These are phyloP conservation scores for Boloria selene DNA, from an alignment of 2,888 invertebrate species.

Conservation along the genomic window DNA sequence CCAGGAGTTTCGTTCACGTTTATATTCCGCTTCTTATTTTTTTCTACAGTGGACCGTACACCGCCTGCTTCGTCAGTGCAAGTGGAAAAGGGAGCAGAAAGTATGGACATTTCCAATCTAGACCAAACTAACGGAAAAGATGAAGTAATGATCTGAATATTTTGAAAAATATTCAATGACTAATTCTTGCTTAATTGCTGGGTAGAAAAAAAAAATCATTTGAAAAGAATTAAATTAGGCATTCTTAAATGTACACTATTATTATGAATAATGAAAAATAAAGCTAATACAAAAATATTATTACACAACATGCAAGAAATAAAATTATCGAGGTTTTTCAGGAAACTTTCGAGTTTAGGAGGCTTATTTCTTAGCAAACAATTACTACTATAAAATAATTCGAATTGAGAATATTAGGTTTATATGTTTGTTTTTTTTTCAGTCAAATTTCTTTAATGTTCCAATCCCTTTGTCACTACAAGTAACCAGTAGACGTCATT, in stretches of 20 bases:
- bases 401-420: neutral
- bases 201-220: no score
- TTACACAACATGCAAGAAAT: no score
- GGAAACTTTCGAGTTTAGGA: no score
- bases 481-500: constrained; percentile 26
- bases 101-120: constrained; percentile 48
- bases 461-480: constrained; percentile 30
- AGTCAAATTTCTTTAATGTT: constrained; percentile 29
- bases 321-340: no score
- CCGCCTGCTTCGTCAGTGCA: constrained; percentile 41
- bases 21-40: constrained; percentile 52
- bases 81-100: constrained; percentile 48
- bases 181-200: no score
- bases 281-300: no score
- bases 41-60: constrained; percentile 53
- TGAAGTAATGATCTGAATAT: constrained; percentile 46
- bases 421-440: constrained; percentile 7
- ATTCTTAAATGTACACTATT: no score
- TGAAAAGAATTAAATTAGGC: no score
- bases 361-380: no score
- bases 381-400: no score
- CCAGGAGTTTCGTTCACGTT: constrained; percentile 46
- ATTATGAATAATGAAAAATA: no score
- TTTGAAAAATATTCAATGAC: no score
- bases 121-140: constrained; percentile 46